Conservation (phyloP, 2,797 vertebrate species). For the Sus cebifrons region DNA sequence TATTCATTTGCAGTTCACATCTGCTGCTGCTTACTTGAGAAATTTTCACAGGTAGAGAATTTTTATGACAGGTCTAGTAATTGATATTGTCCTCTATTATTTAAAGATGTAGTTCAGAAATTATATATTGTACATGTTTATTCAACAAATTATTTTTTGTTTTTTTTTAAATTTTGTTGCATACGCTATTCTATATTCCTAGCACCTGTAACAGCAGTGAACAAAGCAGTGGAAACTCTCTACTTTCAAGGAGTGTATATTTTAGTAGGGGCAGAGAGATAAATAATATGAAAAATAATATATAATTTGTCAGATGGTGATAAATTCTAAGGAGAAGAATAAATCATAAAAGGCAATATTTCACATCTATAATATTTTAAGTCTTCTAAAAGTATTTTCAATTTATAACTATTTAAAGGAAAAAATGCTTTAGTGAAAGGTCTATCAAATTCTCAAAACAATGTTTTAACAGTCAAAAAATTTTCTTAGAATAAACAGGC, state of each 20-base stretch:
- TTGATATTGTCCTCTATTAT: slow-evolving; percentile 77
- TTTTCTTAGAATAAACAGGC: slow-evolving; percentile 42
- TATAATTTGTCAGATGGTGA: not conserved
- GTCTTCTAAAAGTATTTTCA: slow-evolving; percentile 62
- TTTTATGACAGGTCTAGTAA: slow-evolving; percentile 77
- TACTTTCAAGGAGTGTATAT: not conserved
- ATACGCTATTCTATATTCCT: too few species aligned
- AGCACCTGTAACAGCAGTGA: not conserved
- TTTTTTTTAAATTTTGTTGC: not conserved
- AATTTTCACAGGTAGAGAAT: slow-evolving; percentile 77
- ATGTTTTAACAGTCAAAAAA: slow-evolving; percentile 24
- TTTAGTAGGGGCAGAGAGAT: not conserved
- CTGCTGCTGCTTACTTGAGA: slow-evolving; percentile 78
- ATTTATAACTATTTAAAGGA: slow-evolving; percentile 70
- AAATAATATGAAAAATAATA: slow-evolving; percentile 31
- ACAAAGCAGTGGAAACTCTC: not conserved
- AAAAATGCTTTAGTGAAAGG: slow-evolving; percentile 56
- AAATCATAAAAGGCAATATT: slow-evolving; percentile 26
- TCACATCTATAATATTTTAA: slow-evolving; percentile 46
- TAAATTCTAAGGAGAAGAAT: slow-evolving; percentile 38
- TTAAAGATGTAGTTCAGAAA: slow-evolving; percentile 81
- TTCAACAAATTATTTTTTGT: not conserved
- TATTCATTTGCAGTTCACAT: slow-evolving; percentile 76
- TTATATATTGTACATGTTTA: slow-evolving; percentile 50
- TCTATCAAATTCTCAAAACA: slow-evolving; percentile 77